A percentile compares a stretch with the other conserved stretches of the same genome.
phyloP scores from a whole-genome alignment of 2,113 vertebrate genomes.

The Thomomys bottae region DNA sequence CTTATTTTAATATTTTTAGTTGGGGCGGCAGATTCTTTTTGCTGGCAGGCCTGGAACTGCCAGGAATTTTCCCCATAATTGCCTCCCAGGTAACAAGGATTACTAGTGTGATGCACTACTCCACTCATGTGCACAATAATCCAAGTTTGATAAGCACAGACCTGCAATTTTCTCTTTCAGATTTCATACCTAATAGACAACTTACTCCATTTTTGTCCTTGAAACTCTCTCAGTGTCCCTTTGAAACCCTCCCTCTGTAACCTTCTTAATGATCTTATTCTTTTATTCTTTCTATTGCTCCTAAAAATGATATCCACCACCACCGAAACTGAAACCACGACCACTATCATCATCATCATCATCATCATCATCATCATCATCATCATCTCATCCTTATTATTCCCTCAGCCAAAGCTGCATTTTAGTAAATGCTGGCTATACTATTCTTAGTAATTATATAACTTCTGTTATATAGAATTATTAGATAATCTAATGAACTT shows the following conservation, averaged over 20 bases:
- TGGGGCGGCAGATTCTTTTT: too few relatives aligned
- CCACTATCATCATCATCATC: accelerated
- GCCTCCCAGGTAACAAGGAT: too few relatives aligned
- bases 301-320: background rate
- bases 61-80: too few relatives aligned
- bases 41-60: too few relatives aligned
- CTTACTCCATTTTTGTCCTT: constrained; percentile 10
- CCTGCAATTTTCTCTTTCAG: background rate
- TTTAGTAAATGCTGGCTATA: background rate
- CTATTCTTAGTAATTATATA: background rate
- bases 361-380: too few relatives aligned
- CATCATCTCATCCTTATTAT: background rate
- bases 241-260: background rate
- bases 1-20: too few relatives aligned
- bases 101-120: background rate
- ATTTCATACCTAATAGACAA: background rate
- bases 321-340: too few relatives aligned
- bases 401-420: background rate
- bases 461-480: background rate
- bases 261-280: background rate
- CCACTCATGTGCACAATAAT: background rate
- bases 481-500: background rate
- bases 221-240: too few relatives aligned
- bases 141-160: background rate
- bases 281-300: background rate